phyloP scores from a whole-genome alignment of 2,797 vertebrate species.

The Myioborus melanocephalus region DNA sequence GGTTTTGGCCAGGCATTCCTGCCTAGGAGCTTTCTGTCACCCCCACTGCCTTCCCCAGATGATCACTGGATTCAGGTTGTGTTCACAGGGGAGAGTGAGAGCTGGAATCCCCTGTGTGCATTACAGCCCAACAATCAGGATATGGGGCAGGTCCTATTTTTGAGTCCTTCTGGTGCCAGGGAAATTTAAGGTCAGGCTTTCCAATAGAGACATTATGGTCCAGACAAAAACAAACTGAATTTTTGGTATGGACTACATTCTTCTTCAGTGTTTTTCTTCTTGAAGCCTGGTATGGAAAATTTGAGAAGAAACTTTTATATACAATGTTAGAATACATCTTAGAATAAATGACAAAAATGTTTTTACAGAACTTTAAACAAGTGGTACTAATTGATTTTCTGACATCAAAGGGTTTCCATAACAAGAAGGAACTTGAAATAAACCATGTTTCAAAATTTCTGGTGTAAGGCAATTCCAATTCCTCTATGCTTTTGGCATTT shows the following conservation, averaged over 20 bases:
- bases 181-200: neutral
- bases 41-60: fast-evolving
- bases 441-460: neutral
- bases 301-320: neutral
- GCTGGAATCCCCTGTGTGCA: neutral
- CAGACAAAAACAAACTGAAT: neutral
- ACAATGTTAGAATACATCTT: neutral
- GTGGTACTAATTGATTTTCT: neutral
- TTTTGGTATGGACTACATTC: neutral
- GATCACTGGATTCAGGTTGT: neutral
- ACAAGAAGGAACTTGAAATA: neutral
- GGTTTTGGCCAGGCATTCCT: neutral
- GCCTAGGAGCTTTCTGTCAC: neutral
- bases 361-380: neutral
- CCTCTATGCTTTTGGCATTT: neutral
- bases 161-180: neutral
- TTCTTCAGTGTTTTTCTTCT: neutral
- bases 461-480: neutral
- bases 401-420: neutral
- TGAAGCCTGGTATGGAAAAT: neutral
- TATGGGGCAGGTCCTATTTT: neutral
- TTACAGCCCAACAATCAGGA: neutral
- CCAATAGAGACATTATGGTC: neutral
- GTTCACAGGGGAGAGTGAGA: neutral
- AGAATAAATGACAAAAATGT: neutral